Conservation (phyloP, 1,140 invertebrate genomes). For the Oncopodura yosiiana region DNA sequence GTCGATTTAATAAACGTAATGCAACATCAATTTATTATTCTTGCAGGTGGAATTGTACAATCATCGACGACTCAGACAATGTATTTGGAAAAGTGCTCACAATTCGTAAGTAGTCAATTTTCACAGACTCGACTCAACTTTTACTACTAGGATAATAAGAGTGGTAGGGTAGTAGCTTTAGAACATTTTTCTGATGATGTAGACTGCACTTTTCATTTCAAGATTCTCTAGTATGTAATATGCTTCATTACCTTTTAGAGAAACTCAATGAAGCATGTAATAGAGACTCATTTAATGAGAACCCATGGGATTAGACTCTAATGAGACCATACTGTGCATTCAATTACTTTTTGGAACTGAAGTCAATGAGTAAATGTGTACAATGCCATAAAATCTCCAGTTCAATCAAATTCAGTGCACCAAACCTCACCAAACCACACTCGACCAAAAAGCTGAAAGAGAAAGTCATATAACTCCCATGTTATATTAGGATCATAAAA, state of each 20-base stretch:
- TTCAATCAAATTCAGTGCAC: neutral
- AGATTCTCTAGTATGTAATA: neutral
- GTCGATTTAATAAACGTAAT: too few relatives aligned
- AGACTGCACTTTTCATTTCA: neutral
- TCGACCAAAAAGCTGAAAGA: neutral
- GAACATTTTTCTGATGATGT: neutral
- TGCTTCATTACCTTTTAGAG: neutral
- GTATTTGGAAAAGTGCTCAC: slow-evolving; percentile 59
- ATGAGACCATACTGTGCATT: neutral
- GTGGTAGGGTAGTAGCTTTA: too few relatives aligned
- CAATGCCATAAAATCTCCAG: neutral
- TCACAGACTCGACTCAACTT: neutral
- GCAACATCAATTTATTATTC: too few relatives aligned
- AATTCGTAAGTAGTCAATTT: slow-evolving; percentile 39
- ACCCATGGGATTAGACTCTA: slow-evolving; percentile 6
- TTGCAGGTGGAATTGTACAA: slow-evolving; percentile 83
- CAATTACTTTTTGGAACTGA: slow-evolving; percentile 1
- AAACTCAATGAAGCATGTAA: slow-evolving; percentile 7
- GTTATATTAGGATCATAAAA: neutral
- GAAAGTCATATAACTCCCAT: neutral
- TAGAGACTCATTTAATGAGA: slow-evolving; percentile 9
- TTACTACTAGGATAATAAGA: too few relatives aligned
- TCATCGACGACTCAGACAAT: slow-evolving; percentile 52
- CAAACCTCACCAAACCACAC: neutral
- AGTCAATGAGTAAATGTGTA: neutral